These are phyloP conservation scores for Sphyrna mokarran DNA, from an alignment of 2,113 vertebrate genomes.

Conservation along the genomic window DNA sequence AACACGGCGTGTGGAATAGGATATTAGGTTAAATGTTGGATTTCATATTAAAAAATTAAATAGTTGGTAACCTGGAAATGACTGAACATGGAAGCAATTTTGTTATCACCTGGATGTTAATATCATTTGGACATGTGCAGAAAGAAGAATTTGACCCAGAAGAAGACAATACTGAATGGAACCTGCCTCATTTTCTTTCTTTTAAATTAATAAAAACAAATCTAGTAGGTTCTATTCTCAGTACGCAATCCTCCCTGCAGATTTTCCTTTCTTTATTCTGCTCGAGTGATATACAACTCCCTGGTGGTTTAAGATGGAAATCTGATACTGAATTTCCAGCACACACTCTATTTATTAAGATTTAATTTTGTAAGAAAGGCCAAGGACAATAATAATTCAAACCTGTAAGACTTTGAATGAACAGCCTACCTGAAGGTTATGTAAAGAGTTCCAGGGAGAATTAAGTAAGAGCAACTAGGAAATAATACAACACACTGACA, in stretches of 20 bases:
- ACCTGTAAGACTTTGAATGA: background rate
- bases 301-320: background rate
- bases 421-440: background rate
- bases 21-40: background rate
- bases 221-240: background rate
- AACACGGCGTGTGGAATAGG: background rate
- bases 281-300: background rate
- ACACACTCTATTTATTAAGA: background rate
- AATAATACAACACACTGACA: background rate
- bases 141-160: background rate
- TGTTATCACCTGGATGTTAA: background rate
- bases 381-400: constrained; percentile 14
- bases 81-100: background rate
- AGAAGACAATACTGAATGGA: too few relatives aligned
- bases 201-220: background rate
- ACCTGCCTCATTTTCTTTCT: background rate
- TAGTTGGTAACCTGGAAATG: background rate
- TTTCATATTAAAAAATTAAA: background rate
- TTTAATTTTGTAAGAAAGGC: constrained; percentile 10
- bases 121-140: background rate
- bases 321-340: background rate
- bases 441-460: background rate
- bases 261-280: background rate
- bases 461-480: background rate
- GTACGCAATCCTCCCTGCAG: background rate